These are phyloP conservation scores for Athene noctua DNA, from an alignment of 2,113 vertebrate genomes.

Conservation along the genomic window DNA sequence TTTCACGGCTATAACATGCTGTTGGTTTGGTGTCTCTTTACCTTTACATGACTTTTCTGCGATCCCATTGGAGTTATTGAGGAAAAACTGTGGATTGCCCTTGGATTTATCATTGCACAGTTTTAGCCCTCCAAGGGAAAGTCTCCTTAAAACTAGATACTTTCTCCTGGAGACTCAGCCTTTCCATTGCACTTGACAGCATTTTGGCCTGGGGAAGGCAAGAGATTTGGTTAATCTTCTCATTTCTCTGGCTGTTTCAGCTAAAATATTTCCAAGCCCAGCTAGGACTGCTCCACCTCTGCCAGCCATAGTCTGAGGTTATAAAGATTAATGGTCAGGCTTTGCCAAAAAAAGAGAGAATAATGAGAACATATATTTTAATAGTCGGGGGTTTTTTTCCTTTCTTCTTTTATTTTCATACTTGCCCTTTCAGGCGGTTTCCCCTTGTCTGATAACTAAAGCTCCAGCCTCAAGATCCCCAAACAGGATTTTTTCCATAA, in stretches of 20 bases:
- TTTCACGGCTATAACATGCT: neutral
- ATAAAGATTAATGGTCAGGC: neutral
- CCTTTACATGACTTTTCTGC: neutral
- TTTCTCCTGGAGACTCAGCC: neutral
- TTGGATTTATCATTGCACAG: neutral
- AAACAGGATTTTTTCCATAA: neutral
- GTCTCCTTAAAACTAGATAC: neutral
- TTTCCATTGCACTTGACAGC: neutral
- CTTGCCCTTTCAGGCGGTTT: neutral
- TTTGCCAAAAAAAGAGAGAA: neutral
- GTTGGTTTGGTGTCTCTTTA: neutral
- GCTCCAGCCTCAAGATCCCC: neutral
- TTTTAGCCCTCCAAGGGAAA: neutral
- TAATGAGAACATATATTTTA: neutral
- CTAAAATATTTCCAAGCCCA: constrained; percentile 4
- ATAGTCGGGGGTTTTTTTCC: neutral
- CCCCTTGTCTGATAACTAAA: neutral
- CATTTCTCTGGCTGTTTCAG: neutral
- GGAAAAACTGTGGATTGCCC: neutral
- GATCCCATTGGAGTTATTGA: neutral
- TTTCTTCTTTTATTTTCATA: neutral
- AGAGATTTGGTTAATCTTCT: neutral
- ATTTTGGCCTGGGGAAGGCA: neutral
- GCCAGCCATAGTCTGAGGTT: neutral
- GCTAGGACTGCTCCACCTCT: neutral